Percentiles rank a stretch among this genome's conserved stretches.
Conservation (phyloP, 2,113 vertebrate species). For the Pao palembangensis region DNA sequence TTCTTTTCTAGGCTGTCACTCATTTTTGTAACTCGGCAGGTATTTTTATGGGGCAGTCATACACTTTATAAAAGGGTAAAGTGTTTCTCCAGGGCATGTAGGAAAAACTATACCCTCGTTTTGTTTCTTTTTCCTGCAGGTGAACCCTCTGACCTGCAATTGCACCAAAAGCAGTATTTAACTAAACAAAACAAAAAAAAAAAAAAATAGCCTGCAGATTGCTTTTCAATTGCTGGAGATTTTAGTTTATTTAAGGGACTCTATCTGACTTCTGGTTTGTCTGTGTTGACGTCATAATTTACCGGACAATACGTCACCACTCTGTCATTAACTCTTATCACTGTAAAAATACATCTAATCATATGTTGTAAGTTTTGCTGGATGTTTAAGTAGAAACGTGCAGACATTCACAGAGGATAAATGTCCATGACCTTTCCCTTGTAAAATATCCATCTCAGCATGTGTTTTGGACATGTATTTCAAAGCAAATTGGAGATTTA, state of each 20-base stretch:
- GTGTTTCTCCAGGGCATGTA: slow-evolving; percentile 28
- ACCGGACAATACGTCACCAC: too few species aligned
- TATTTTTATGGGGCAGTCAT: slow-evolving; percentile 66
- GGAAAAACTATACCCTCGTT: slow-evolving; percentile 8
- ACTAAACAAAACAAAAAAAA: not conserved
- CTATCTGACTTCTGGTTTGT: not conserved
- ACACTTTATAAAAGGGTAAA: slow-evolving; percentile 39
- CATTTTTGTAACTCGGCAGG: slow-evolving; percentile 51
- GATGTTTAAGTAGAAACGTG: too few species aligned
- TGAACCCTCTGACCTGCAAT: slow-evolving; percentile 53
- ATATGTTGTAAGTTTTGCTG: too few species aligned
- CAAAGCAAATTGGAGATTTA: not conserved
- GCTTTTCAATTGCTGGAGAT: not conserved
- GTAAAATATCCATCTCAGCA: too few species aligned
- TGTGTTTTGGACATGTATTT: too few species aligned
- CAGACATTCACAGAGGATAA: too few species aligned
- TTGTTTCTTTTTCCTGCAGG: slow-evolving; percentile 8
- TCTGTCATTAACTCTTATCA: too few species aligned
- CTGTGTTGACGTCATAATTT: not conserved
- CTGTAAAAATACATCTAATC: too few species aligned
- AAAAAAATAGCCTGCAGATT: not conserved
- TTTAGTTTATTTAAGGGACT: not conserved
- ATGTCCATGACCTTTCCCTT: too few species aligned
- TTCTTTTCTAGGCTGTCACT: slow-evolving; percentile 47
- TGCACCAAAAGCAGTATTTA: slow-evolving; percentile 7